These are phyloP conservation scores for Chaetodon trifasciatus DNA, from an alignment of 2,797 vertebrate genomes.

Conservation along the genomic window DNA sequence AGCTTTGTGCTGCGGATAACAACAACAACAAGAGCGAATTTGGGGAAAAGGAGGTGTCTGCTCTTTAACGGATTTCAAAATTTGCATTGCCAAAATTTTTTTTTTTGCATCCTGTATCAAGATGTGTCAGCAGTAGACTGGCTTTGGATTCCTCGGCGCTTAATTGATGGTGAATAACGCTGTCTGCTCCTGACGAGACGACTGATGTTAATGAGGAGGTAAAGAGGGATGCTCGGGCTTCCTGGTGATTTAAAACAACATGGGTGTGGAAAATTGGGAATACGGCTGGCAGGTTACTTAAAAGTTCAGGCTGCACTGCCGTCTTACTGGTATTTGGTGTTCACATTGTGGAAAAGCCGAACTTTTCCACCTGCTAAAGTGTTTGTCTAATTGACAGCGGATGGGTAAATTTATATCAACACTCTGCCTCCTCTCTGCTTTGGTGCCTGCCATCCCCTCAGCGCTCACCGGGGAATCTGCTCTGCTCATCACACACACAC, in stretches of 20 bases:
- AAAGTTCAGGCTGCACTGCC: slow-evolving; percentile 51
- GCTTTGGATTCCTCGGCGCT: slow-evolving; percentile 48
- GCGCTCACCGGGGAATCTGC: slow-evolving; percentile 63
- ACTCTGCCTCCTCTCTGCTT: slow-evolving; percentile 50
- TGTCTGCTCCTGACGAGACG: slow-evolving; percentile 71
- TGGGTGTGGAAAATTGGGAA: slow-evolving; percentile 61
- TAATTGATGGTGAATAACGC: slow-evolving; percentile 78
- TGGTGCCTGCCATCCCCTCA: slow-evolving; percentile 62
- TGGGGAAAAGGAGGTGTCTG: background rate
- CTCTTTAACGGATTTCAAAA: slow-evolving; percentile 55
- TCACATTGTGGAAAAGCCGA: slow-evolving; percentile 30
- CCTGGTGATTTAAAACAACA: slow-evolving; percentile 66
- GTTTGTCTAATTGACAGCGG: slow-evolving; percentile 73
- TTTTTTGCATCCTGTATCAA: slow-evolving; percentile 52
- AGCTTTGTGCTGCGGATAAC: slow-evolving; percentile 60
- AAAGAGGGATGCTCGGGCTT: slow-evolving; percentile 65
- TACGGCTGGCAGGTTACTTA: slow-evolving; percentile 65
- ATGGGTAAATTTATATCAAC: slow-evolving; percentile 73
- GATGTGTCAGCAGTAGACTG: slow-evolving; percentile 66
- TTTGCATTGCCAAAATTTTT: slow-evolving; percentile 68
- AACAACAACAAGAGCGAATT: slow-evolving; percentile 47
- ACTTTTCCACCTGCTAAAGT: slow-evolving; percentile 62
- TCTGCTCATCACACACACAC: slow-evolving; percentile 26
- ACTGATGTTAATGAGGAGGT: slow-evolving; percentile 77
- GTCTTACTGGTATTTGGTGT: slow-evolving; percentile 48